Percentiles rank a stretch among this genome's conserved stretches.
These are phyloP conservation scores for Adoxophyes honmai DNA, from an alignment of 1,140 invertebrate species.

Conservation along the genomic window DNA sequence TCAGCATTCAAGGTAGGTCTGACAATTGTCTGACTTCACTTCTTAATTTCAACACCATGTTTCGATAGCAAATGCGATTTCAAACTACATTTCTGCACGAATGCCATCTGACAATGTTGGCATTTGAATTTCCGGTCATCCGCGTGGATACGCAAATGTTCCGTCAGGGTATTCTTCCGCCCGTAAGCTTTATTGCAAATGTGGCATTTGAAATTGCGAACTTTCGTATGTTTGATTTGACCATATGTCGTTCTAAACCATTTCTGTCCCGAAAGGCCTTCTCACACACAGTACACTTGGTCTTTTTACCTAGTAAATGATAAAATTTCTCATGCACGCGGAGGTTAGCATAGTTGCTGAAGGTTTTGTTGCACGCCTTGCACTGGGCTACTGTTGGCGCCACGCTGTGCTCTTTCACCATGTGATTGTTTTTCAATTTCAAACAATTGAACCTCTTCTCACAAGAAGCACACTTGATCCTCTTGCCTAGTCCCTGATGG, in stretches of 20 bases:
- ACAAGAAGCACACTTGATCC: slow-evolving; percentile 6
- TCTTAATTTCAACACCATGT: too few relatives aligned
- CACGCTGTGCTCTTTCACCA: slow-evolving; percentile 22
- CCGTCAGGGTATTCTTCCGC: slow-evolving; percentile 76
- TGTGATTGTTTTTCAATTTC: slow-evolving; percentile 21
- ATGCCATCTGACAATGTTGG: slow-evolving; percentile 47
- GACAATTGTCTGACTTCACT: too few relatives aligned
- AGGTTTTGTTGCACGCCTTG: slow-evolving; percentile 27
- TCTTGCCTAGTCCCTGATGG: slow-evolving; percentile 13
- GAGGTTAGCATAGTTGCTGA: slow-evolving; percentile 16
- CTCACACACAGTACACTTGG: slow-evolving; percentile 55
- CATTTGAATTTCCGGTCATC: slow-evolving; percentile 63
- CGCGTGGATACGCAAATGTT: slow-evolving; percentile 88
- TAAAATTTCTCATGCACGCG: slow-evolving; percentile 20
- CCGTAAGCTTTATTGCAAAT: slow-evolving; percentile 70
- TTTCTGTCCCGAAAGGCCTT: slow-evolving; percentile 48
- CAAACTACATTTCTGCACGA: slow-evolving; percentile 24
- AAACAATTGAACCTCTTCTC: slow-evolving; percentile 20
- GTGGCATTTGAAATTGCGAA: slow-evolving; percentile 75
- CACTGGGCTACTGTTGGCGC: slow-evolving; percentile 26
- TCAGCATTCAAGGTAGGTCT: too few relatives aligned
- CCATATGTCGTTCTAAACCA: slow-evolving; percentile 67
- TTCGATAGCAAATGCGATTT: slow-evolving; percentile 15
- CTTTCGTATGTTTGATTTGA: slow-evolving; percentile 74
- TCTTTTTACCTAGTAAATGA: neutral